Conservation (phyloP, 2,113 vertebrate species). For the Puma concolor region DNA sequence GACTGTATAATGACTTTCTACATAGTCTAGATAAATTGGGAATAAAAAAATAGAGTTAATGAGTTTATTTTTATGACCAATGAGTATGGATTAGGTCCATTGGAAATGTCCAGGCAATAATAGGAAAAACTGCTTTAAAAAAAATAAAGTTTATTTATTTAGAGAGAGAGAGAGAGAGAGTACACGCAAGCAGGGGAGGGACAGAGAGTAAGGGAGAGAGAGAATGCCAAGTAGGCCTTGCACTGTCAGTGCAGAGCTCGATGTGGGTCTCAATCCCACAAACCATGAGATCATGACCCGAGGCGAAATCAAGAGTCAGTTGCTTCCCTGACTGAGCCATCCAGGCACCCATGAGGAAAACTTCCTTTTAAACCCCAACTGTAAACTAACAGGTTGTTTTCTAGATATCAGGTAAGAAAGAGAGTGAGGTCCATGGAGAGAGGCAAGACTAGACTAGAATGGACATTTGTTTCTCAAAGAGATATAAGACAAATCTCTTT, state of each 20-base stretch:
- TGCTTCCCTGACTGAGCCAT: too few species aligned
- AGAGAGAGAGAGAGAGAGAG: too few species aligned
- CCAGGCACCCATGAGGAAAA: neutral
- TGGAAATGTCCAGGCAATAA: neutral
- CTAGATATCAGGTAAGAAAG: neutral
- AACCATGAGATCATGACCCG: too few species aligned
- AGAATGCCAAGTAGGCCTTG: too few species aligned
- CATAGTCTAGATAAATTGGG: neutral
- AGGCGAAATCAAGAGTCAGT: too few species aligned
- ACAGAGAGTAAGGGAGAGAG: too few species aligned
- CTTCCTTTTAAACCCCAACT: neutral
- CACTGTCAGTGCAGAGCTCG: too few species aligned
- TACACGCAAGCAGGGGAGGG: too few species aligned
- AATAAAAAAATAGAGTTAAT: neutral
- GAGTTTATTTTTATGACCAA: neutral
- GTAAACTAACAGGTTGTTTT: neutral
- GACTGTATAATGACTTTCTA: neutral
- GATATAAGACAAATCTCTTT: neutral
- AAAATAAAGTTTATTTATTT: too few species aligned
- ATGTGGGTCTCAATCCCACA: too few species aligned
- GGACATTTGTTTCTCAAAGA: neutral
- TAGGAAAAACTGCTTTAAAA: neutral
- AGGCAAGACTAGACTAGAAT: neutral
- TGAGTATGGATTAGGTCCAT: neutral
- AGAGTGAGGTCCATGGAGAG: neutral